Evolutionary conservation across 2,113 vertebrate species (phyloP).

Genomic region (Miniopterus natalensis): DNA sequence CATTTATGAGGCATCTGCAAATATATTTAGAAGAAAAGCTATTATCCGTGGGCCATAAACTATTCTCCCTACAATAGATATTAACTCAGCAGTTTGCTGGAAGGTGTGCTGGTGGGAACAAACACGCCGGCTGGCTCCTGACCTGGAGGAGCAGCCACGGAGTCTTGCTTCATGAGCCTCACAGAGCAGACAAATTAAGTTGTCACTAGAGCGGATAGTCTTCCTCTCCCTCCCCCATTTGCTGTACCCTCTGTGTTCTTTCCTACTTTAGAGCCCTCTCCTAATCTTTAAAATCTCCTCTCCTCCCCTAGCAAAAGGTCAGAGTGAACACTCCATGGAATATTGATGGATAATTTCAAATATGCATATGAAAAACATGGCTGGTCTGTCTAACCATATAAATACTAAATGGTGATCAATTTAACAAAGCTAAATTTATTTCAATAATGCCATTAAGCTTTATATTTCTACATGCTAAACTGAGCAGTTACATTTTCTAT

Average conservation of each 20-base stretch:
- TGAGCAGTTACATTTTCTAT: neutral
- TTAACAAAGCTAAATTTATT: slow-evolving; percentile 36
- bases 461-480: neutral
- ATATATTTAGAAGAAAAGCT: slow-evolving; percentile 80
- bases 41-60: slow-evolving; percentile 76
- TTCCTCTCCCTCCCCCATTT: neutral
- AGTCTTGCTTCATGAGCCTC: slow-evolving; percentile 1
- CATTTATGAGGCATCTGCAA: slow-evolving; percentile 77
- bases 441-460: neutral
- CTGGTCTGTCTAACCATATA: neutral
- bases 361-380: neutral
- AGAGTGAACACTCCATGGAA: neutral
- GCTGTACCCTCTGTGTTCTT: neutral
- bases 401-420: neutral
- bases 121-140: slow-evolving; percentile 45
- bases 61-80: slow-evolving; percentile 65
- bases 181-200: neutral
- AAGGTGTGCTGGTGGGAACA: slow-evolving; percentile 67
- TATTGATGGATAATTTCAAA: neutral
- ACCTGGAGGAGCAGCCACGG: slow-evolving; percentile 18
- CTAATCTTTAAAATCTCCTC: slow-evolving; percentile 19
- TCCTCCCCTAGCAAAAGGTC: neutral
- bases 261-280: neutral
- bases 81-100: slow-evolving; percentile 79
- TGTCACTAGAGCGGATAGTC: neutral